phyloP scores from a whole-genome alignment of 2,797 vertebrate genomes.

The Limosa lapponica region DNA sequence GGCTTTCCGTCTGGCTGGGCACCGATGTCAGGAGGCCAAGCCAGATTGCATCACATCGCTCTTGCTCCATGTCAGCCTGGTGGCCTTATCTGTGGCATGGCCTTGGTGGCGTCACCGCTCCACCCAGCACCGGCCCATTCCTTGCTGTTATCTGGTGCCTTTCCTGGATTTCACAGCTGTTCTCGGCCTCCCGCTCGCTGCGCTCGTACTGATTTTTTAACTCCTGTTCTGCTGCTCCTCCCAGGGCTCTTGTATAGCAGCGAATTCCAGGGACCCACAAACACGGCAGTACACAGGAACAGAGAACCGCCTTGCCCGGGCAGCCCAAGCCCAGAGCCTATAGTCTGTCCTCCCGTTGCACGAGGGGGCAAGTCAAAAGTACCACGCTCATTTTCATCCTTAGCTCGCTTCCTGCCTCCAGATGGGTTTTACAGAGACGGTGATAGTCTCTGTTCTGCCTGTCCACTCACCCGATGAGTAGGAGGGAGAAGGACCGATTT shows the following conservation, averaged over 20 bases:
- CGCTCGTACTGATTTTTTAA: not conserved
- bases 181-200: fast-evolving
- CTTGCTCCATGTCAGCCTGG: not conserved
- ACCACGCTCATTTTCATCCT: not conserved
- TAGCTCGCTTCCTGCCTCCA: not conserved
- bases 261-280: fast-evolving
- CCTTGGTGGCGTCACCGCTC: not conserved
- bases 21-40: not conserved
- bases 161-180: not conserved
- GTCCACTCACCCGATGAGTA: not conserved
- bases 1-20: not conserved
- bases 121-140: not conserved
- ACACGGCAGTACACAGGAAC: fast-evolving
- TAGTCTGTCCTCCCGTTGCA: fast-evolving
- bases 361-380: not conserved
- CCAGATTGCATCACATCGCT: fast-evolving
- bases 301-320: fast-evolving
- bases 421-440: fast-evolving
- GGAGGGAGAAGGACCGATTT: not conserved
- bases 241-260: not conserved
- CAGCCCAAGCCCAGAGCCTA: not conserved
- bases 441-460: not conserved
- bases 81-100: not conserved
- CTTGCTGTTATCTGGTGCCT: not conserved
- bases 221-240: not conserved